These are phyloP conservation scores for Heterotis niloticus DNA, from an alignment of 2,113 vertebrate species.

Conservation along the genomic window DNA sequence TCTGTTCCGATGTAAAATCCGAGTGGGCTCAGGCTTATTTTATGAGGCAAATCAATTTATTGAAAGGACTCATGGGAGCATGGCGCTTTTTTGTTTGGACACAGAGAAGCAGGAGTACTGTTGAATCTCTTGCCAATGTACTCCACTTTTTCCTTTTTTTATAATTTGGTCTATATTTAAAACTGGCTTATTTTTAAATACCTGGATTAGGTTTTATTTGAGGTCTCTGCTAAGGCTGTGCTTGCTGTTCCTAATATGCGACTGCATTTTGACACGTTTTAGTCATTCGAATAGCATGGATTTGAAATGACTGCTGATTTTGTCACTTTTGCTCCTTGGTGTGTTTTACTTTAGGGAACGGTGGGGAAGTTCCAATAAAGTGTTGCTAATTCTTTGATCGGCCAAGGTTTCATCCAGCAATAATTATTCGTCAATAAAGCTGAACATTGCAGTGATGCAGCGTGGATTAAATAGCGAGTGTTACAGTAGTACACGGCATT, in stretches of 20 bases:
- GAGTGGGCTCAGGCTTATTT: conserved; percentile 5
- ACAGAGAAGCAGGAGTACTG: not conserved
- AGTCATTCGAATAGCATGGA: not conserved
- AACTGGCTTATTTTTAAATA: not conserved
- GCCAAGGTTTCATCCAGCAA: too few relatives aligned
- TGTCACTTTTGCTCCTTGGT: not conserved
- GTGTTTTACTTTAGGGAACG: not conserved
- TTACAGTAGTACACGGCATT: too few relatives aligned
- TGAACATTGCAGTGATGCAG: too few relatives aligned
- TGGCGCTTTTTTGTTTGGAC: not conserved
- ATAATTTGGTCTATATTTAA: not conserved
- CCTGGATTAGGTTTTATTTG: not conserved
- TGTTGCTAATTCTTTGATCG: too few relatives aligned
- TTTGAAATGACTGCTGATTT: not conserved
- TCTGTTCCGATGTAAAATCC: conserved; percentile 12
- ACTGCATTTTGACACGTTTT: not conserved
- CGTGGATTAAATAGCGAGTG: too few relatives aligned
- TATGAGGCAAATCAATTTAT: conserved; percentile 7
- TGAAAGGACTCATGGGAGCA: not conserved
- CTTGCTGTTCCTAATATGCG: too few relatives aligned
- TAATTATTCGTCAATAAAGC: too few relatives aligned
- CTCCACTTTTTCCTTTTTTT: not conserved
- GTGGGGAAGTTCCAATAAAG: not conserved
- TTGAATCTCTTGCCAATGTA: conserved; percentile 5
- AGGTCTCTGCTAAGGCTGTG: not conserved